Conservation (phyloP, 2,888 invertebrate genomes). For the Drosophila putrida region DNA sequence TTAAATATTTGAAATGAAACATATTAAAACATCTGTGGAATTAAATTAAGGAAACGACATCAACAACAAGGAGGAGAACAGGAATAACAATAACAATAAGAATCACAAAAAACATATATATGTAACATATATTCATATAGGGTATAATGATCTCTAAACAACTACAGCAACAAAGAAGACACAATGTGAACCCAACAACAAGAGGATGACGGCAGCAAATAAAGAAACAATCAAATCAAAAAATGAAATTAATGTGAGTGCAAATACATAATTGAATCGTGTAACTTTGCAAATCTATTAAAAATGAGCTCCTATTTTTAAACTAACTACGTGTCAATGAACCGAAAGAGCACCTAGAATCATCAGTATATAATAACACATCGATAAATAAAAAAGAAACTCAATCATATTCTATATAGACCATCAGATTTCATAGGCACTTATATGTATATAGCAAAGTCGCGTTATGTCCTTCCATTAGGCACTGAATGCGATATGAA, state of each 20-base stretch:
- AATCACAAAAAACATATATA: conserved; percentile 2
- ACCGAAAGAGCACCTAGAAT: too few relatives aligned
- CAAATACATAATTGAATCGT: conserved; percentile 7
- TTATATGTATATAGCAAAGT: not conserved
- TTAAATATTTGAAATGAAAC: too few relatives aligned
- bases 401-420: too few relatives aligned
- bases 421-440: too few relatives aligned
- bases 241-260: conserved; percentile 20
- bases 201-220: conserved; percentile 1
- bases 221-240: conserved; percentile 5
- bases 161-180: conserved; percentile 6
- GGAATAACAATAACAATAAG: not conserved
- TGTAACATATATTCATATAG: not conserved
- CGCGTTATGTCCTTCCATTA: conserved; percentile 5
- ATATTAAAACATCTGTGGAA: not conserved
- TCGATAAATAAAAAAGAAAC: too few relatives aligned
- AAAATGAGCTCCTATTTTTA: not conserved
- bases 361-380: too few relatives aligned
- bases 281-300: conserved; percentile 9
- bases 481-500: conserved; percentile 1
- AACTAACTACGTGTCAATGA: not conserved
- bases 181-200: conserved; percentile 51
- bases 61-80: conserved; percentile 12
- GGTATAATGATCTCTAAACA: not conserved
- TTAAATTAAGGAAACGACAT: not conserved